Base-by-base conservation (phyloP, 2,113 vertebrate genomes). In the Gavialis gangeticus region DNA sequence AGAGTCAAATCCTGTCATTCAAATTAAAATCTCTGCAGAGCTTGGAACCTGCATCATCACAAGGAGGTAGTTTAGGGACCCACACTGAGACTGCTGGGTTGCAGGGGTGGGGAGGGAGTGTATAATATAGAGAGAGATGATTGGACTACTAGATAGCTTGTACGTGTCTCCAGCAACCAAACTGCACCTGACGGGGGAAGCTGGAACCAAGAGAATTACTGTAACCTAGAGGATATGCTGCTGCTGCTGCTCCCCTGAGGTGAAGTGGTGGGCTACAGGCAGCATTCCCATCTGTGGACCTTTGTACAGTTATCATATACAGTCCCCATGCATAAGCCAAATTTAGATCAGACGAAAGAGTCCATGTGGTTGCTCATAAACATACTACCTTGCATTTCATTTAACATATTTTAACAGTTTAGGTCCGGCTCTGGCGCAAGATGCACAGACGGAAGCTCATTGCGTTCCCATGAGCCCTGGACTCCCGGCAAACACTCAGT, bases 1-100 rank as follows among this genome's bases (percentile, higher is more conserved):
- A n/a, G 66, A 77, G 7, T 56, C 6, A 30, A 54, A 56, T 2
- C 12, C 17, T 2, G 0, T 1, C 2, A 0, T 0, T 4, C 46
- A 27, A 58, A 27, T 11, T 3, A 75, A 67, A 22, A 58, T 3
- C 5, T 0, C 27, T 1, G 30, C 3, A 46, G 10, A 24, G 56
- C 82, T 58, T 9, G 16, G 18, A 63, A 46, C 46, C 46, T 46
- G 46, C 8, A 46, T 46, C 46, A 46, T 46, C 7, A 46, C 46
- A 46, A 46, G 46, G 46, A 46, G 46, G 9, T 46, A 46, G 46
- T 46, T 46, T 46, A 46, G 46, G 46, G 9, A 46, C 46, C 46
- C 46, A 46, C 46, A 46, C 46, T 46, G 46, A 46, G 46, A 46
- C 46, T 46, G 46, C 9, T 46, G 46, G 46, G 46, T 46, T 46